phyloP scores from a whole-genome alignment of 2,113 vertebrate species.

The Sporophila hypoxantha region DNA sequence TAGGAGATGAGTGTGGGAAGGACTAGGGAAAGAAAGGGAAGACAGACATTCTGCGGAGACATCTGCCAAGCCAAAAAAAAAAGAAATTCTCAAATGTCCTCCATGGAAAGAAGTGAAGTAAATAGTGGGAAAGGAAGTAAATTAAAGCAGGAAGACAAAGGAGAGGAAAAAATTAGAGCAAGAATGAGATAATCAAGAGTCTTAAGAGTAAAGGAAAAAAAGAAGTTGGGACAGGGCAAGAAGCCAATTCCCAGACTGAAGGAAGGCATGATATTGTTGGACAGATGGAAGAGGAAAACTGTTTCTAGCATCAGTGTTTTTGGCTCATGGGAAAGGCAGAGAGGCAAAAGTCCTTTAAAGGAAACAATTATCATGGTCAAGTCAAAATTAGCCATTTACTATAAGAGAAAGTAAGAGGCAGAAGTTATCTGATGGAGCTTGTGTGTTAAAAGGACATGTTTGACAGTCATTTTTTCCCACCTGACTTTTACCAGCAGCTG shows the following conservation, averaged over 20 bases:
- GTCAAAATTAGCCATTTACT: not conserved
- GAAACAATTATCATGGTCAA: not conserved
- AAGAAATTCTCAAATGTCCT: not conserved
- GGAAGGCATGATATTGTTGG: not conserved
- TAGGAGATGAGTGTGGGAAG: not conserved
- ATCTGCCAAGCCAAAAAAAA: not conserved
- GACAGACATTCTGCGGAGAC: not conserved
- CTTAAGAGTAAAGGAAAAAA: not conserved
- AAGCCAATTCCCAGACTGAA: constrained; percentile 18
- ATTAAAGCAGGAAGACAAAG: not conserved
- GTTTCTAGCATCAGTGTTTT: not conserved
- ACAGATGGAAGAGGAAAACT: constrained; percentile 4
- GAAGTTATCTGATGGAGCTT: not conserved
- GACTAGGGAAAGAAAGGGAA: not conserved
- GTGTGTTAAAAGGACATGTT: not conserved
- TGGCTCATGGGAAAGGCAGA: not conserved
- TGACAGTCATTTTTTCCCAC: not conserved
- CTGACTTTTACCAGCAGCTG: not conserved
- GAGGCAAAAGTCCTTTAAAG: constrained; percentile 16
- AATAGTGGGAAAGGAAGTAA: not conserved
- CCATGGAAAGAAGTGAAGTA: not conserved
- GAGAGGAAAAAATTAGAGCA: not conserved
- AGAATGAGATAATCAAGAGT: constrained; percentile 18
- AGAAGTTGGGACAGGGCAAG: not conserved
- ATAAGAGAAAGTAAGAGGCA: not conserved